Evolutionary conservation across 1,140 invertebrate genomes (phyloP), one percentile per base, ranked within the genome.

Genomic region (Solenopsis fugax): DNA sequence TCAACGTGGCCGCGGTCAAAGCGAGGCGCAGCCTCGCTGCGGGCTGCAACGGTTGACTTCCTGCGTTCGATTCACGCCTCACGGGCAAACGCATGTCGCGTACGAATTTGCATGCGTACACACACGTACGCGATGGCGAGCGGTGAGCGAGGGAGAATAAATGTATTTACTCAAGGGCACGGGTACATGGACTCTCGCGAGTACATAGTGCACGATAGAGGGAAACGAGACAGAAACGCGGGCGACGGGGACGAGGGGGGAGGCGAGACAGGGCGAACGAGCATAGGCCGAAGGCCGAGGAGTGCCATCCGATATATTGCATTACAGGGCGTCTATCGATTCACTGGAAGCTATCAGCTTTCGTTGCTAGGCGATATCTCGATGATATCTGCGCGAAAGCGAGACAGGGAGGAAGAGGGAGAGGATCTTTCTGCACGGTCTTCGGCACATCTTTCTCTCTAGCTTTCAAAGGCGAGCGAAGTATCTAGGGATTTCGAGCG

Each of bases 311-410:
- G 86, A 91, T 91, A 91, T 92, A 93, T 92, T 86, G 89, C 90
- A 87, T 93, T 93, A 92, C 89, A 89, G 88, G 87, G 76, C 85
- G 87, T 88, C 91, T 93, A 94, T 94, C 92, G 93, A 94, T 93
- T 93, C 88, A 87, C 41, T 67, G 88, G 80, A 88, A 91, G 90
- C 93, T 93, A 93, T 94, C 92, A 92, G 93, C 91, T 94, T 93
- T 93, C 93, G 93, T 94, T 94, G 93, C 93, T 93, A 94, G 91
- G 93, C 87, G 91, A 93, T 93, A 93, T 93, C 91, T 92, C 89
- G 91, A 92, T 89, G 90, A 94, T 93, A 91, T 92, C 88, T 86
- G 85, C 67, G 80, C 54, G 75, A 69, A 52, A 85, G 86, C 24
- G 60, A 73, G 50, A 21, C 48, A 81, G 62, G 34, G 54, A 21